Percentiles rank a stretch among this genome's conserved stretches.
Evolutionary conservation across 2,888 invertebrate species (phyloP).

Genomic region (Acleris emargana): DNA sequence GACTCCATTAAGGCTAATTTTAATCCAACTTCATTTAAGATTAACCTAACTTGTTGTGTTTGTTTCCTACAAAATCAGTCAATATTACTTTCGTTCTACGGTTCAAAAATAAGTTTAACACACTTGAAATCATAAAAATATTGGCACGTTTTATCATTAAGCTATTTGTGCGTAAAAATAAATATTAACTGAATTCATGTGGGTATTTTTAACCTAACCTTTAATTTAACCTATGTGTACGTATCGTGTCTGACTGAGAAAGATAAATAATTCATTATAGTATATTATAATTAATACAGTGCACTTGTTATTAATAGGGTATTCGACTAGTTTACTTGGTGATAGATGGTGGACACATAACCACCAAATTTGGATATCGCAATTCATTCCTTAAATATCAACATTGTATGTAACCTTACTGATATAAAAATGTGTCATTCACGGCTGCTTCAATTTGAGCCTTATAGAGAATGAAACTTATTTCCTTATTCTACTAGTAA

Average conservation of each 20-base stretch:
- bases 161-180: background rate
- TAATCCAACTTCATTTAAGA: background rate
- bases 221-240: slow-evolving; percentile 4
- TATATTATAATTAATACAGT: background rate
- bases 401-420: slow-evolving; percentile 2
- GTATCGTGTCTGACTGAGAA: slow-evolving; percentile 1
- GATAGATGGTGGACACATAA: too few species aligned
- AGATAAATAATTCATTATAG: slow-evolving; percentile 4
- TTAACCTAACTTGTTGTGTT: slow-evolving; percentile 1
- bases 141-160: background rate
- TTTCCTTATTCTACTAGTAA: too few species aligned
- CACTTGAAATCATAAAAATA: background rate
- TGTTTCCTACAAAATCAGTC: slow-evolving; percentile 18
- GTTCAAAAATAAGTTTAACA: background rate
- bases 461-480: too few species aligned
- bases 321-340: too few species aligned
- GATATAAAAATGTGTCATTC: background rate
- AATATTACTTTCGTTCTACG: background rate
- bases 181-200: slow-evolving; percentile 58
- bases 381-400: too few species aligned
- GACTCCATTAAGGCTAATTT: background rate
- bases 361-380: too few species aligned
- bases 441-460: too few species aligned
- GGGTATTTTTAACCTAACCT: slow-evolving; percentile 70
- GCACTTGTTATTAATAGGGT: background rate